phyloP scores from a whole-genome alignment of 2,888 invertebrate genomes.

The Pollenia labialis region DNA sequence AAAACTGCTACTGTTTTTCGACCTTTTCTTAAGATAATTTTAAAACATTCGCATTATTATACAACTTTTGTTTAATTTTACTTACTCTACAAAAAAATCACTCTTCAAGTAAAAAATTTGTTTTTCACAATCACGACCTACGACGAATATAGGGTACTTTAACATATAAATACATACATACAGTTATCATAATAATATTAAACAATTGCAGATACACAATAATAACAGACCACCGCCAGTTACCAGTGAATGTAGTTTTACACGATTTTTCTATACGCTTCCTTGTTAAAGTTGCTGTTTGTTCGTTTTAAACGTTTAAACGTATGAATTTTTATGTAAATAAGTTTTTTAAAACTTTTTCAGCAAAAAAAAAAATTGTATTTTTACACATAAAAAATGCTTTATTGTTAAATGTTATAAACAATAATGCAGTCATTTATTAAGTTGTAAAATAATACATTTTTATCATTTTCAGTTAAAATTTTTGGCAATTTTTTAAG shows the following conservation, averaged over 20 bases:
- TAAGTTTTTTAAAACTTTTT: conserved; percentile 17
- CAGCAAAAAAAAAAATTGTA: not conserved
- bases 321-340: conserved; percentile 30
- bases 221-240: not conserved
- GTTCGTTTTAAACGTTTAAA: not conserved
- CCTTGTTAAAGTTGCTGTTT: not conserved
- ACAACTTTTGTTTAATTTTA: no score
- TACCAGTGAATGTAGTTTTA: conserved; percentile 8
- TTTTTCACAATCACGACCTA: no score
- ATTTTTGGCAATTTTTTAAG: not conserved
- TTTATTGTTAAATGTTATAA: conserved; percentile 38
- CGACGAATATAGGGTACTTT: no score
- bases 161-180: no score
- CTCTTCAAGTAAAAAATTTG: no score
- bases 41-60: no score
- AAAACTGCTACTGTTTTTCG: no score
- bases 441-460: conserved; percentile 40
- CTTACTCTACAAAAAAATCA: no score
- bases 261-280: conserved; percentile 13
- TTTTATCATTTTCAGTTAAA: conserved; percentile 10
- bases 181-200: not conserved
- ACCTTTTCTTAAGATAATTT: no score
- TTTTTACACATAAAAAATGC: conserved; percentile 12
- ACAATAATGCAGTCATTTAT: conserved; percentile 33
- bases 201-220: not conserved